Conservation (phyloP, 2,797 vertebrate species). For the Lacerta agilis region DNA sequence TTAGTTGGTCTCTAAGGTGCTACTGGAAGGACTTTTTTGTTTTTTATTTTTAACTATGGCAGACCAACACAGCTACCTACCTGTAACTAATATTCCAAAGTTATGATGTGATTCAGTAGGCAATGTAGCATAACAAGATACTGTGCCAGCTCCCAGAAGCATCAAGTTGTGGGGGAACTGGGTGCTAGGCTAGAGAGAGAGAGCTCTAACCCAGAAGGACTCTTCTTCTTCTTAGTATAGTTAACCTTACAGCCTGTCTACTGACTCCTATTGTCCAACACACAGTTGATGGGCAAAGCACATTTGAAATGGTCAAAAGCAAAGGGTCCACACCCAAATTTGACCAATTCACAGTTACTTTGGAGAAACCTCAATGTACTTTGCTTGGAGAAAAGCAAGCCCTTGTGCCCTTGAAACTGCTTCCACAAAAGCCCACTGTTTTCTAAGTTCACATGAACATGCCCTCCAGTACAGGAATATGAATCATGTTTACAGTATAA, state of each 20-base stretch:
- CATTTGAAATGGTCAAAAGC: neutral
- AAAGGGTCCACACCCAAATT: neutral
- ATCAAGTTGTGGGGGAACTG: too few species aligned
- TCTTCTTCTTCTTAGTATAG: neutral
- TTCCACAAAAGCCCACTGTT: neutral
- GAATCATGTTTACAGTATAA: neutral
- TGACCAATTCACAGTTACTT: neutral
- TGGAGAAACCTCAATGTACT: neutral
- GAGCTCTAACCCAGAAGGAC: too few species aligned
- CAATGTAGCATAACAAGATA: neutral
- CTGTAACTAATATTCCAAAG: slow-evolving; percentile 27
- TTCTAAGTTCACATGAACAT: neutral
- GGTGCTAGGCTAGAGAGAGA: too few species aligned
- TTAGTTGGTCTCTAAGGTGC: too few species aligned
- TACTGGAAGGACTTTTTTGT: too few species aligned
- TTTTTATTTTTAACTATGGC: too few species aligned
- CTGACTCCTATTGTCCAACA: neutral
- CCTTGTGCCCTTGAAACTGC: neutral
- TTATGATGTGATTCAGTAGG: slow-evolving; percentile 34
- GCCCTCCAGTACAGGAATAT: neutral
- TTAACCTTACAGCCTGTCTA: neutral
- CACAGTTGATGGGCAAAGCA: neutral
- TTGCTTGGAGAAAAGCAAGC: neutral
- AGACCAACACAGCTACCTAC: too few species aligned
- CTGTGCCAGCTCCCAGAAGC: too few species aligned